phyloP scores from a whole-genome alignment of 2,797 vertebrate genomes.

The Numenius phaeopus region DNA sequence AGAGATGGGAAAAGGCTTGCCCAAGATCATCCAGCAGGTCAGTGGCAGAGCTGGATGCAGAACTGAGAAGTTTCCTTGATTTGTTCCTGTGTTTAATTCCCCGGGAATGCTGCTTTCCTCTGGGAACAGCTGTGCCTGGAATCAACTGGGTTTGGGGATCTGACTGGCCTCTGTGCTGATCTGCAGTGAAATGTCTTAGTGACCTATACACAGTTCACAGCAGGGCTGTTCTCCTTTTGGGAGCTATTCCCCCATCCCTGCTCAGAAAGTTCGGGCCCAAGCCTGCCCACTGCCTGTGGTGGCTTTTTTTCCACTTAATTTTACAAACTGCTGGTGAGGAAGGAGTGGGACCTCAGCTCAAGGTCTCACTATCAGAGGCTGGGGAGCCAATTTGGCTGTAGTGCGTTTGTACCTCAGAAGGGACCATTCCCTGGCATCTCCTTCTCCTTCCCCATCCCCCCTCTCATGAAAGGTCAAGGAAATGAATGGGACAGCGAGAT shows the following conservation, averaged over 20 bases:
- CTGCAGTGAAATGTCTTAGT: not conserved
- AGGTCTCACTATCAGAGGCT: not conserved
- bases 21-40: not conserved
- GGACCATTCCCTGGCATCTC: conserved; percentile 31
- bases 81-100: not conserved
- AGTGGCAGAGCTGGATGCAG: conserved; percentile 10
- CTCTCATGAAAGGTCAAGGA: conserved; percentile 65
- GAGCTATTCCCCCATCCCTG: not conserved
- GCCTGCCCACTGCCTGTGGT: not conserved
- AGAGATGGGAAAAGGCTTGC: conserved; percentile 9
- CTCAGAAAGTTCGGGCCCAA: not conserved
- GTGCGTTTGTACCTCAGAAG: not conserved
- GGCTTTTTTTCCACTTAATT: not conserved
- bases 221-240: not conserved
- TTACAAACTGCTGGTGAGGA: not conserved
- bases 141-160: not conserved
- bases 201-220: not conserved
- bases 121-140: not conserved
- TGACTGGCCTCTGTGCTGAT: not conserved
- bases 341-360: not conserved
- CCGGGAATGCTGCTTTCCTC: not conserved
- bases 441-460: conserved; percentile 40
- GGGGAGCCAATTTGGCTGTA: not conserved
- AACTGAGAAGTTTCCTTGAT: conserved; percentile 7
- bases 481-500: conserved; percentile 70